Conservation (phyloP, 2,888 invertebrate species). For the Ceratothoa steindachneri region DNA sequence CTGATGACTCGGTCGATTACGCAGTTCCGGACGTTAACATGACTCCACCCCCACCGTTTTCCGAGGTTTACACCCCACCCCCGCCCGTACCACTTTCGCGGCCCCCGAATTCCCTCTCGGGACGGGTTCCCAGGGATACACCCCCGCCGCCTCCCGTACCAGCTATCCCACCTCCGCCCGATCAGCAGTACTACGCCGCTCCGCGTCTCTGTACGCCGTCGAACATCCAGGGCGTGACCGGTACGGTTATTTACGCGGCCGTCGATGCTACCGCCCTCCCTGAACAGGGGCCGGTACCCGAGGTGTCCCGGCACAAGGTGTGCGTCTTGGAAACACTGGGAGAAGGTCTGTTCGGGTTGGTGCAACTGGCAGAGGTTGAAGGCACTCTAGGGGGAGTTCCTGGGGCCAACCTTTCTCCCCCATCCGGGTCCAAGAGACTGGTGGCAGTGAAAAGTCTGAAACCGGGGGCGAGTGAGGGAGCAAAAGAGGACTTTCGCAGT, state of each 20-base stretch:
- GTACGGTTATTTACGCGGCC: constrained; percentile 25
- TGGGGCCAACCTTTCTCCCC: neutral
- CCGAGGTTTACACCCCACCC: constrained; percentile 32
- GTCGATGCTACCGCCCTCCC: constrained; percentile 7
- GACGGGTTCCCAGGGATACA: constrained; percentile 11
- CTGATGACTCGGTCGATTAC: constrained; percentile 41
- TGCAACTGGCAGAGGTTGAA: constrained; percentile 49
- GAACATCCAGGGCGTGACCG: constrained; percentile 39
- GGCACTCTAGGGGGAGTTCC: neutral
- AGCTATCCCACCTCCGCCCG: constrained; percentile 33
- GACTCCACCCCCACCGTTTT: constrained; percentile 35
- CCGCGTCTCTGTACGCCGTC: constrained; percentile 27
- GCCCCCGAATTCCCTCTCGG: constrained; percentile 32
- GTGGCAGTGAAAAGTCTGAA: constrained; percentile 39
- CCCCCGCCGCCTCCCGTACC: constrained; percentile 24
- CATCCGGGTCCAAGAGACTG: constrained; percentile 14
- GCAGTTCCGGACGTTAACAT: constrained; percentile 38
- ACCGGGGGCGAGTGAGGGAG: constrained; percentile 22
- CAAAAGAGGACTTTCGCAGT: constrained; percentile 55
- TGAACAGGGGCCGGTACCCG: constrained; percentile 49
- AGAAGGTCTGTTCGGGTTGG: constrained; percentile 71
- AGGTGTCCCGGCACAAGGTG: constrained; percentile 69
- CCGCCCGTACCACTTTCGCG: constrained; percentile 40
- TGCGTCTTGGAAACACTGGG: constrained; percentile 72
- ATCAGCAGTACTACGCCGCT: constrained; percentile 37